Conservation (phyloP, 2,888 invertebrate genomes). For the Scelioninae gen. 2 region DNA sequence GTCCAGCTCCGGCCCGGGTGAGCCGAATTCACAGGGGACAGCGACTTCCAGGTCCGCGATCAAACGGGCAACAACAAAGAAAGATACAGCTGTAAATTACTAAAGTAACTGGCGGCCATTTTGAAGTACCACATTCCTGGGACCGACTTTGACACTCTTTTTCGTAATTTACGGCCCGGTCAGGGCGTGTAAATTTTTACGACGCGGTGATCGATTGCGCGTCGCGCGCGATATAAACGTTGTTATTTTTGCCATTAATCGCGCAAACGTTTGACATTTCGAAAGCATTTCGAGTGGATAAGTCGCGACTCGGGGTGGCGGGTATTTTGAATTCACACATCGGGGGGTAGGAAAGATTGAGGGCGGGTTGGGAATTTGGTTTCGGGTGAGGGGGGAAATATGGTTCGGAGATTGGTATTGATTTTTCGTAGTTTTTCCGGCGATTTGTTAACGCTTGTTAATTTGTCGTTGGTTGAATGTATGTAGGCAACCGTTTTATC, state of each 20-base stretch:
- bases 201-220: neutral
- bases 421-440: too few relatives aligned
- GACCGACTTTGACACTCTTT: slow-evolving; percentile 73
- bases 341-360: too few relatives aligned
- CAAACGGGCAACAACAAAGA: slow-evolving; percentile 74
- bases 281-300: slow-evolving; percentile 1
- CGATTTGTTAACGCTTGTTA: too few relatives aligned
- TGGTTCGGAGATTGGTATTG: too few relatives aligned
- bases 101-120: slow-evolving; percentile 81
- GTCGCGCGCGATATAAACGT: neutral
- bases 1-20: slow-evolving; percentile 63
- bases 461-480: too few relatives aligned
- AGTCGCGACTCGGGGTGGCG: slow-evolving; percentile 16
- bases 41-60: slow-evolving; percentile 61
- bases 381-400: too few relatives aligned
- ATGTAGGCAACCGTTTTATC: too few relatives aligned
- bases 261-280: slow-evolving; percentile 1
- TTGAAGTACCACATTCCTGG: slow-evolving; percentile 85
- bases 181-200: slow-evolving; percentile 5
- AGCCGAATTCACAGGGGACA: slow-evolving; percentile 59
- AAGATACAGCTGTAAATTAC: slow-evolving; percentile 75
- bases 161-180: slow-evolving; percentile 69
- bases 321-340: slow-evolving; percentile 19
- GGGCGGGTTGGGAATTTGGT: too few relatives aligned
- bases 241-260: slow-evolving; percentile 4